Percentiles rank a stretch among this genome's conserved stretches.
phyloP scores from a whole-genome alignment of 2,888 invertebrate genomes.

The Pelosia muscerda region DNA sequence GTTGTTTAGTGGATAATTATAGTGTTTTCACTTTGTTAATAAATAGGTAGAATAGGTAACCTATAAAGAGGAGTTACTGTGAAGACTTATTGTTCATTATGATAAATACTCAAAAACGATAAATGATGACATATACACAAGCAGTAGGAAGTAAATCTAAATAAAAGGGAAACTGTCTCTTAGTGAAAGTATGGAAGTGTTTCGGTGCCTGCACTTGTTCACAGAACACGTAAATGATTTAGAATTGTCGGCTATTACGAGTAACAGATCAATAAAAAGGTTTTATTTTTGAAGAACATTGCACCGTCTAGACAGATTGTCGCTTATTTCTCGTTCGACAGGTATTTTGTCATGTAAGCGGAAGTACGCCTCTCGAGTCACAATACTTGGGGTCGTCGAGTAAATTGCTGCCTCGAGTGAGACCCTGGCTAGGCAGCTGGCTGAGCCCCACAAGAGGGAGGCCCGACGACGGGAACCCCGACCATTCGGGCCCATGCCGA shows the following conservation, averaged over 20 bases:
- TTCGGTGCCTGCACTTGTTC: slow-evolving; percentile 57
- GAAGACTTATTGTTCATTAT: neutral
- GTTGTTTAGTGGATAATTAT: too few species aligned
- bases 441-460: too few species aligned
- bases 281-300: neutral
- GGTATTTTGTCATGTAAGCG: too few species aligned
- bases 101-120: neutral
- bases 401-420: too few species aligned
- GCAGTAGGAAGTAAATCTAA: slow-evolving; percentile 41
- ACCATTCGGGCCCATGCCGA: too few species aligned
- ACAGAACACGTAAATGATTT: slow-evolving; percentile 39
- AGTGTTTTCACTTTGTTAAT: neutral
- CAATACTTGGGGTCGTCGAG: too few species aligned
- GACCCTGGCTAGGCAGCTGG: too few species aligned
- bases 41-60: neutral
- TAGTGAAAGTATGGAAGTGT: slow-evolving; percentile 69
- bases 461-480: too few species aligned
- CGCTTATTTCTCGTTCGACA: too few species aligned
- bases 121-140: slow-evolving; percentile 23
- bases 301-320: neutral
- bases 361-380: too few species aligned
- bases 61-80: neutral
- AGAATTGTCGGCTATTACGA: slow-evolving; percentile 19
- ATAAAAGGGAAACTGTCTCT: slow-evolving; percentile 50
- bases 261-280: slow-evolving; percentile 1